Conservation (phyloP, 2,888 invertebrate genomes). For the Drosophila mettleri region DNA sequence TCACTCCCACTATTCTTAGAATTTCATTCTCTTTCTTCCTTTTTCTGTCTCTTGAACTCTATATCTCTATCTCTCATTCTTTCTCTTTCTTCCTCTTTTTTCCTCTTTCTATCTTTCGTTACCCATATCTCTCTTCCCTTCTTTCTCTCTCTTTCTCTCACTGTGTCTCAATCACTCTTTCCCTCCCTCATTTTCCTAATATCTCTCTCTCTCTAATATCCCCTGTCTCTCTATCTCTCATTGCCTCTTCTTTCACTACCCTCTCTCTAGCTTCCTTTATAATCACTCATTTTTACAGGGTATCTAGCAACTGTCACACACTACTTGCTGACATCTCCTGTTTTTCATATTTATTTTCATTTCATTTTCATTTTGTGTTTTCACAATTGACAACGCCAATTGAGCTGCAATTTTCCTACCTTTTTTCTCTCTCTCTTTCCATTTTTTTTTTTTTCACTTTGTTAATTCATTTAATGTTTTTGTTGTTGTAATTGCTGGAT, state of each 20-base stretch:
- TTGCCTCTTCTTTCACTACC: neutral
- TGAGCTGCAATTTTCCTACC: constrained; percentile 49
- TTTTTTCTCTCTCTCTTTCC: neutral
- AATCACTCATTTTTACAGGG: neutral
- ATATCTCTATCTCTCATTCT: neutral
- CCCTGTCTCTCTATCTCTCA: neutral
- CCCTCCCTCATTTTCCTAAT: too few species aligned
- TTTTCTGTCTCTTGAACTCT: neutral
- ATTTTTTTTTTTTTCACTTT: neutral
- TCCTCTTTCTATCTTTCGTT: neutral
- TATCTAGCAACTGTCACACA: neutral
- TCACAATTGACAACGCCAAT: constrained; percentile 44
- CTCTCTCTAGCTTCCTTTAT: neutral
- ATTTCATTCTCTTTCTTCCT: neutral
- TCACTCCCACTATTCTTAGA: too few species aligned
- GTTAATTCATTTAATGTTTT: constrained; percentile 22
- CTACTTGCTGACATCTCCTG: neutral
- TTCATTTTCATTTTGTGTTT: constrained; percentile 36
- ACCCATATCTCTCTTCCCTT: neutral
- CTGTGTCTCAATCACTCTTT: neutral
- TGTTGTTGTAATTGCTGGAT: constrained; percentile 5
- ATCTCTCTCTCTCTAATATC: neutral
- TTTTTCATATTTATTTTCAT: constrained; percentile 3
- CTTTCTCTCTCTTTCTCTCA: neutral
- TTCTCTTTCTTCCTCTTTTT: neutral